Percentiles rank a stretch among this genome's conserved stretches.
Evolutionary conservation across 2,113 vertebrate genomes (phyloP).

Genomic region (Syngnathoides biaculeatus): DNA sequence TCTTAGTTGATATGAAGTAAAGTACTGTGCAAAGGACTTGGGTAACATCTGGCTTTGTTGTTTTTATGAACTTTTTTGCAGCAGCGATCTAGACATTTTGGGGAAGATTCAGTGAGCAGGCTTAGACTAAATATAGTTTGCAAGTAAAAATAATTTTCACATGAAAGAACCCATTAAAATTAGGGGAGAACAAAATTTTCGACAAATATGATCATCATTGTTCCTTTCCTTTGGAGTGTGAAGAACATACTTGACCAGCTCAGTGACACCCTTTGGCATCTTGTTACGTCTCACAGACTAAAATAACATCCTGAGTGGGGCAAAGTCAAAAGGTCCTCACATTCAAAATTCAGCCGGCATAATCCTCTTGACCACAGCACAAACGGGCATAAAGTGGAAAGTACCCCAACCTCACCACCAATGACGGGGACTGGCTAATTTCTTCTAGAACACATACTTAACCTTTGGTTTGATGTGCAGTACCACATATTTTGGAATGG

Average conservation of each 20-base stretch:
- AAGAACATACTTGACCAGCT: neutral
- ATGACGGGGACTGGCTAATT: slow-evolving; percentile 26
- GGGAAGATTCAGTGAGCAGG: neutral
- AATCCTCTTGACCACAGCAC: slow-evolving; percentile 54
- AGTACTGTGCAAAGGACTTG: neutral
- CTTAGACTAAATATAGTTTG: neutral
- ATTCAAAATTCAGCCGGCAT: slow-evolving; percentile 45
- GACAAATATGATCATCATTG: neutral
- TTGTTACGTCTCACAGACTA: slow-evolving; percentile 34
- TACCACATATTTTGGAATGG: no score
- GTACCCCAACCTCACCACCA: slow-evolving; percentile 22
- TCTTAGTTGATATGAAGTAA: neutral
- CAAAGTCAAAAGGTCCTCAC: slow-evolving; percentile 39
- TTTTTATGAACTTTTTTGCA: neutral
- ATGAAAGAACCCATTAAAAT: neutral
- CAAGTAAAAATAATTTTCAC: neutral
- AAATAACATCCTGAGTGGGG: slow-evolving; percentile 48
- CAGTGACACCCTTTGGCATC: slow-evolving; percentile 22
- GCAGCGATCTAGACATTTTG: neutral
- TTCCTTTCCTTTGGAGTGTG: slow-evolving; percentile 10
- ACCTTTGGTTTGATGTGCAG: no score
- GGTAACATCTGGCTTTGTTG: neutral
- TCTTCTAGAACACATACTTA: neutral
- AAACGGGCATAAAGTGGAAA: slow-evolving; percentile 40
- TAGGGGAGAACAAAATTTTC: neutral